phyloP scores from a whole-genome alignment of 1,140 invertebrate genomes.

The Lepidurus packardi region DNA sequence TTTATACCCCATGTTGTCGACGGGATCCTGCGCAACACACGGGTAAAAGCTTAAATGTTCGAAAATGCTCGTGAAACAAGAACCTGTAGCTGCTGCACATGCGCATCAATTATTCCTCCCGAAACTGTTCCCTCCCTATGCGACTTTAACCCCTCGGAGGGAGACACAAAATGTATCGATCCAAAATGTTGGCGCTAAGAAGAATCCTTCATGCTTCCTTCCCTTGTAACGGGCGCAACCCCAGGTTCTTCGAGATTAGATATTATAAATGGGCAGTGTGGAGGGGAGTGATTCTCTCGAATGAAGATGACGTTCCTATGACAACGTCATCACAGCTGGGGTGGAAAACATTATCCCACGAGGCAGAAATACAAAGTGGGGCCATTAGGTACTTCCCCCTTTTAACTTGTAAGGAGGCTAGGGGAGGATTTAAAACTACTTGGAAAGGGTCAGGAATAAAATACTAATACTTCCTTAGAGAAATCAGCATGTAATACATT shows the following conservation, averaged over 20 bases:
- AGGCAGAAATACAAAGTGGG: conserved; percentile 2
- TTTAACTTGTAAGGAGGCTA: not conserved
- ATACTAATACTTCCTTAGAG: not conserved
- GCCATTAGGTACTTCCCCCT: not conserved
- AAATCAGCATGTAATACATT: not conserved
- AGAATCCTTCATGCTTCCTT: not conserved
- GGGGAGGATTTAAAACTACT: not conserved
- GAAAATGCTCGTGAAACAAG: not conserved
- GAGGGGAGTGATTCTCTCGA: not conserved
- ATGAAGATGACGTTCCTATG: not conserved
- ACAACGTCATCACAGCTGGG: not conserved
- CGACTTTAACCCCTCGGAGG: not conserved
- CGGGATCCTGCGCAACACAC: not conserved
- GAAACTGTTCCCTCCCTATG: not conserved
- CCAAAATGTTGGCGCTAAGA: not conserved
- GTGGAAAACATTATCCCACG: not conserved
- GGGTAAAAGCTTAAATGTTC: not conserved
- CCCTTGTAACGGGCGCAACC: not conserved
- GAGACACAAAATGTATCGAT: not conserved
- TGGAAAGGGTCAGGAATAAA: not conserved
- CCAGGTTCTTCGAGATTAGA: not conserved
- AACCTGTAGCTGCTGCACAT: not conserved
- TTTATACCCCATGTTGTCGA: not conserved
- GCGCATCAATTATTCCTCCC: not conserved
- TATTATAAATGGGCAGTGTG: not conserved